phyloP scores from a whole-genome alignment of 2,113 vertebrate genomes.

The Callorhinus ursinus region DNA sequence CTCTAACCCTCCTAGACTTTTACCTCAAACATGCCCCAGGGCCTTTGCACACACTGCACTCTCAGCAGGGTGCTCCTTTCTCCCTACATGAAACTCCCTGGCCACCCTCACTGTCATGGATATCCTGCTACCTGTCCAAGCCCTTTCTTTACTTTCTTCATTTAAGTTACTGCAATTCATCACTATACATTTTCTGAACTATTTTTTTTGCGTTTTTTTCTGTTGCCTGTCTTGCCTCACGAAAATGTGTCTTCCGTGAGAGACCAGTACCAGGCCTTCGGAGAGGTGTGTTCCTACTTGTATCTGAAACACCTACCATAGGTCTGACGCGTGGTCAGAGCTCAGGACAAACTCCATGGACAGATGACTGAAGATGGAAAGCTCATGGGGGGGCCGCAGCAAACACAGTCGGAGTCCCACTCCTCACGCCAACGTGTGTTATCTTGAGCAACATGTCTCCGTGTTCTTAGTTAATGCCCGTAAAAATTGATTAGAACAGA shows the following conservation, averaged over 20 bases:
- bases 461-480: background rate
- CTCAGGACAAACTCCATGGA: background rate
- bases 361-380: background rate
- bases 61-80: background rate
- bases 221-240: background rate
- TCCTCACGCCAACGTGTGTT: background rate
- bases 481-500: background rate
- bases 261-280: background rate
- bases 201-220: background rate
- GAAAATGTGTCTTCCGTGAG: background rate
- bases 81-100: background rate
- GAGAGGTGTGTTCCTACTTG: background rate
- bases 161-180: background rate
- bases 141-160: background rate
- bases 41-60: background rate
- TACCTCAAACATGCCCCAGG: background rate
- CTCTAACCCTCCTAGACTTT: background rate
- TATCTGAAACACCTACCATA: background rate
- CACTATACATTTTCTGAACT: background rate
- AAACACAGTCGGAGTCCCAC: background rate
- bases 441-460: background rate
- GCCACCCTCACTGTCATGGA: fast-evolving
- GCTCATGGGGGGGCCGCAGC: background rate
- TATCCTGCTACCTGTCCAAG: background rate
- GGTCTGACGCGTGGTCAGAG: background rate